Base-by-base conservation (phyloP, 2,797 vertebrate species). In the Brotogeris chrysoptera region DNA sequence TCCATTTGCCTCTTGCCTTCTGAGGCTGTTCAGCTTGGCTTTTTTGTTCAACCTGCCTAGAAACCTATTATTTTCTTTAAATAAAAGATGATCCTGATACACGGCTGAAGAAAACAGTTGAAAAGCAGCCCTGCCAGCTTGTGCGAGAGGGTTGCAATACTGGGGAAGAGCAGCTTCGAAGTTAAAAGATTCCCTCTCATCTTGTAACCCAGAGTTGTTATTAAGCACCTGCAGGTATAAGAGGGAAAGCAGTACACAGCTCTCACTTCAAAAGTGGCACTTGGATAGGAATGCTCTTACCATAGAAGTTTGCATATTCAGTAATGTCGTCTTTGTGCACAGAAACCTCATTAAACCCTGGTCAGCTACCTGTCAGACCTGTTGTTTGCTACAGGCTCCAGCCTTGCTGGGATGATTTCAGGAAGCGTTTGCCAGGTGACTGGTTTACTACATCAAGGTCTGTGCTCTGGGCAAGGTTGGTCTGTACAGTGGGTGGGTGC, bases 31-130 rank as follows among this genome's bases (percentile, higher is more conserved):
- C 88, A 91, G 36, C 52, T 68, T 47, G 57, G 76, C 34, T 83
- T 80, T 87, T 93, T 59, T 74, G 41, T 85, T 85, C 76, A 88
- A 34, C 38, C 52, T 49, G 52, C 34, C 49, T 65, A 46, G 72
- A 86, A 96, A 80, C 68, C 87, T 50, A 38, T 96, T 90, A 89
- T 89, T 93, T 92, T 69, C 18, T 83, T 74, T 74, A 89, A 95
- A 83, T 84, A 79, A 78, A 83, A 93, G 92, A 92, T 94, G 85
- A 91, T 91, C 55, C 85, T 81, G 95, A 95, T 95, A 91, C 13
- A 17, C 12, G 63, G 63, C 82, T 74, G 76, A 73, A 69, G 86
- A 61, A 53, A 85, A 74, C 13, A 1, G 53, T 16, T 81, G 88
- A 52, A 49, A 71, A 93, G 86, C 73, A 69, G 65, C 39, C 61